Evolutionary conservation across 2,797 vertebrate genomes (phyloP).

Genomic region (Mormyrus proboscirostris): DNA sequence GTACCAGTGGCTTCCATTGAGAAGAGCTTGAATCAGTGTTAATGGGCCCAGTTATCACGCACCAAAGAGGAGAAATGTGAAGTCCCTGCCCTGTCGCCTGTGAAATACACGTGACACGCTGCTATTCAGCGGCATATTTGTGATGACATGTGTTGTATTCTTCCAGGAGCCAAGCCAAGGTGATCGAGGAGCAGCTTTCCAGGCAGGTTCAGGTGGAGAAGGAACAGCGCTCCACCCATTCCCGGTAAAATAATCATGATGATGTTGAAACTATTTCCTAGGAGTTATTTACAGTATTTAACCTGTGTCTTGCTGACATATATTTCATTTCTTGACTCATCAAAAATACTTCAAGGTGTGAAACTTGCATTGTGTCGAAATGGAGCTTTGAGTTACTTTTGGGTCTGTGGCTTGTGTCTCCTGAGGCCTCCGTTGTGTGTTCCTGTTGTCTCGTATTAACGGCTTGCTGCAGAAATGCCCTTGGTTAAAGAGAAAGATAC

Average conservation of each 20-base stretch:
- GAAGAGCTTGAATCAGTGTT: neutral
- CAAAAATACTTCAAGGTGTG: neutral
- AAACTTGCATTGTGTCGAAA: neutral
- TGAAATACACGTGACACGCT: neutral
- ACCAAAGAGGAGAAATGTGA: neutral
- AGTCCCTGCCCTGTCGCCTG: neutral
- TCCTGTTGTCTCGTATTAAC: neutral
- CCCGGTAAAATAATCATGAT: neutral
- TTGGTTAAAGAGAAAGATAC: neutral
- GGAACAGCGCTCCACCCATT: slow-evolving; percentile 47
- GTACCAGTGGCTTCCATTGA: neutral
- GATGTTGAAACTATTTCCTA: neutral
- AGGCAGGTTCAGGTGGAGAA: slow-evolving; percentile 57
- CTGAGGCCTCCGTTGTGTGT: neutral
- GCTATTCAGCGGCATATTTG: neutral
- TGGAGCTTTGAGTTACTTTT: neutral
- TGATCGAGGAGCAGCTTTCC: slow-evolving; percentile 55
- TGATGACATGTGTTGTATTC: slow-evolving; percentile 9
- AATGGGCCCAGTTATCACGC: neutral
- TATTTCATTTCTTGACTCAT: neutral
- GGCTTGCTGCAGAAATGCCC: neutral
- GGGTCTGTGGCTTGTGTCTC: neutral
- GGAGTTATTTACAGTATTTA: neutral
- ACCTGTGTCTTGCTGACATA: neutral
- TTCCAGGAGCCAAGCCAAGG: slow-evolving; percentile 59